phyloP scores from a whole-genome alignment of 2,888 invertebrate species.

The Caenorhabditis panamensis region DNA sequence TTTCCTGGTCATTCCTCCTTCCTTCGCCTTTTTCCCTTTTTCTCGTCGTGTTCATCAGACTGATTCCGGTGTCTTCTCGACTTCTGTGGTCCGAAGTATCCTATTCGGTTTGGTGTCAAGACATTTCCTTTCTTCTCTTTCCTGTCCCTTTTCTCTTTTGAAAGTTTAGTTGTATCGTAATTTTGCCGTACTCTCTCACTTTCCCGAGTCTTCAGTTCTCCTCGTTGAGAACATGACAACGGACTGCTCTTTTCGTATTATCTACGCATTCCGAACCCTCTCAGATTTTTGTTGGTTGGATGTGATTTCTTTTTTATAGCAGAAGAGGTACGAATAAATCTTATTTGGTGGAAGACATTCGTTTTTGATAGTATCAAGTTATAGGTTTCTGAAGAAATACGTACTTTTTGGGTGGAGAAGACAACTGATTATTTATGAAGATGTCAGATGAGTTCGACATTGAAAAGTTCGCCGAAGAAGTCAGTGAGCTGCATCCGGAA shows the following conservation, averaged over 20 bases:
- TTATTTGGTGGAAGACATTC: conserved; percentile 36
- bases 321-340: conserved; percentile 21
- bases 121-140: conserved; percentile 6
- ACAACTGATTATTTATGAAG: background rate
- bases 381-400: background rate
- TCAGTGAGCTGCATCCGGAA: conserved; percentile 19
- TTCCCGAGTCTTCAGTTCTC: conserved; percentile 49
- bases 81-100: conserved; percentile 15
- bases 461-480: conserved; percentile 14
- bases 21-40: conserved; percentile 16
- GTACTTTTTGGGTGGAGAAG: background rate
- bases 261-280: conserved; percentile 24
- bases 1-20: conserved; percentile 37
- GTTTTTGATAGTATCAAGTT: background rate
- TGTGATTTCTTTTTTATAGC: conserved; percentile 28
- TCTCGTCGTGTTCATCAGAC: conserved; percentile 11
- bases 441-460: conserved; percentile 44
- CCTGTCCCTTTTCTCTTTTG: conserved; percentile 14
- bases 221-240: conserved; percentile 38
- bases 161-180: conserved; percentile 44
- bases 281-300: conserved; percentile 19
- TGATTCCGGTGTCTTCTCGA: conserved; percentile 6
- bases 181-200: conserved; percentile 40
- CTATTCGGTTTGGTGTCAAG: conserved; percentile 4
- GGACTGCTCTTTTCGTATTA: conserved; percentile 25